These are phyloP conservation scores for Drosophila tani DNA, from an alignment of 1,140 invertebrate genomes.

Conservation along the genomic window DNA sequence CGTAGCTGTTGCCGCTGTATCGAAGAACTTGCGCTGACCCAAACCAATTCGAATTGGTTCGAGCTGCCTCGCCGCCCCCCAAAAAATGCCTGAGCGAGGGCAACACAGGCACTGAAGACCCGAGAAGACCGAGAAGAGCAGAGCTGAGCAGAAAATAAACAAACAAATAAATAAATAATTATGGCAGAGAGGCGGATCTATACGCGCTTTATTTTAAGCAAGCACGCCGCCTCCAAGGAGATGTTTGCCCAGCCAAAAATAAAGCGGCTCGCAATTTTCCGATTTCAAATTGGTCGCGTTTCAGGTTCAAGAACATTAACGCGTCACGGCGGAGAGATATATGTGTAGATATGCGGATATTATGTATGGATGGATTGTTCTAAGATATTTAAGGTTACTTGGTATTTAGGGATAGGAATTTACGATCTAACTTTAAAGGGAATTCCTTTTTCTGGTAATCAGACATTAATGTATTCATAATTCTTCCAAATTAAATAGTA, in stretches of 20 bases:
- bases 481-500: too few species aligned
- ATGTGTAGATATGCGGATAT: neutral
- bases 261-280: conserved; percentile 17
- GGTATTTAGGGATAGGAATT: too few species aligned
- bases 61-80: conserved; percentile 25
- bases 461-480: too few species aligned
- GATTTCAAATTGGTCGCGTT: conserved; percentile 24
- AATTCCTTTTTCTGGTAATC: too few species aligned
- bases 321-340: conserved; percentile 2
- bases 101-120: conserved; percentile 2
- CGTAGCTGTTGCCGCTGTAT: neutral
- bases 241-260: conserved; percentile 32
- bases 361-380: too few species aligned
- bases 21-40: conserved; percentile 34
- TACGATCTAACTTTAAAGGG: too few species aligned
- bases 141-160: conserved; percentile 16
- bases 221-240: conserved; percentile 24
- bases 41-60: conserved; percentile 61
- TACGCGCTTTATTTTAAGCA: conserved; percentile 24
- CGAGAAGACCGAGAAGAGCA: neutral
- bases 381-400: neutral
- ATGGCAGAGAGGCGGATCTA: conserved; percentile 17
- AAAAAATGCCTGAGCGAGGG: conserved; percentile 22
- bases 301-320: conserved; percentile 33
- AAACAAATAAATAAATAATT: conserved; percentile 48